A percentile compares a stretch with the other conserved stretches of the same genome.
Evolutionary conservation across 2,113 vertebrate genomes (phyloP).

Genomic region (Burhinus bistriatus): DNA sequence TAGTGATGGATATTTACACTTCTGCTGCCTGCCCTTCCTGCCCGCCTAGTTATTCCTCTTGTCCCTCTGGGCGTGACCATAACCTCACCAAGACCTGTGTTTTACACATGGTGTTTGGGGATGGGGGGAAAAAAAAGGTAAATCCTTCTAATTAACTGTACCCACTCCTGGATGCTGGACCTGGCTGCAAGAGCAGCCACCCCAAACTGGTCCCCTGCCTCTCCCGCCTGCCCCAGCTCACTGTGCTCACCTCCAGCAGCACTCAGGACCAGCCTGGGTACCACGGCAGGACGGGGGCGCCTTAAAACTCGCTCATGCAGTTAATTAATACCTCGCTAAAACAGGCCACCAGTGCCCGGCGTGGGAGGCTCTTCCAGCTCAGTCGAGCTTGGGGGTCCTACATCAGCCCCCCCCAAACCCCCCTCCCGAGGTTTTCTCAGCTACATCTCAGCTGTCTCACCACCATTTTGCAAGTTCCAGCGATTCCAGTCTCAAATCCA

Average conservation of each 20-base stretch:
- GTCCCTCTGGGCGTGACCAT: background rate
- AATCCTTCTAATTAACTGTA: background rate
- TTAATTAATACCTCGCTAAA: background rate
- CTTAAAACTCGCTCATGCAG: background rate
- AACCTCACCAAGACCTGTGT: background rate
- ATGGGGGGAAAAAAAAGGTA: rapidly evolving
- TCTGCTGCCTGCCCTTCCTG: slow-evolving; percentile 5
- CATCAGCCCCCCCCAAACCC: background rate
- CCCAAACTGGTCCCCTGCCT: background rate
- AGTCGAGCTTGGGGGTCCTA: rapidly evolving
- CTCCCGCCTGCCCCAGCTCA: background rate
- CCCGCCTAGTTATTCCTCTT: background rate
- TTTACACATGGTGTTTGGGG: background rate
- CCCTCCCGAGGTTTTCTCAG: background rate
- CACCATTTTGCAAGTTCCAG: background rate
- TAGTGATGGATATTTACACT: slow-evolving; percentile 13
- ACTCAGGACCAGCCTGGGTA: background rate
- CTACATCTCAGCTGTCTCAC: background rate
- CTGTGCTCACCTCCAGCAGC: background rate
- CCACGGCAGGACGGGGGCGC: background rate
- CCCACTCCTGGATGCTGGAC: background rate
- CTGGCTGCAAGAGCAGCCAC: background rate
- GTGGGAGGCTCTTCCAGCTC: background rate
- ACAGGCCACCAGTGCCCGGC: background rate
- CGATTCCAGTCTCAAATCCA: background rate